These are phyloP conservation scores for Dryomyza anilis DNA, from an alignment of 2,888 invertebrate species.

Conservation along the genomic window DNA sequence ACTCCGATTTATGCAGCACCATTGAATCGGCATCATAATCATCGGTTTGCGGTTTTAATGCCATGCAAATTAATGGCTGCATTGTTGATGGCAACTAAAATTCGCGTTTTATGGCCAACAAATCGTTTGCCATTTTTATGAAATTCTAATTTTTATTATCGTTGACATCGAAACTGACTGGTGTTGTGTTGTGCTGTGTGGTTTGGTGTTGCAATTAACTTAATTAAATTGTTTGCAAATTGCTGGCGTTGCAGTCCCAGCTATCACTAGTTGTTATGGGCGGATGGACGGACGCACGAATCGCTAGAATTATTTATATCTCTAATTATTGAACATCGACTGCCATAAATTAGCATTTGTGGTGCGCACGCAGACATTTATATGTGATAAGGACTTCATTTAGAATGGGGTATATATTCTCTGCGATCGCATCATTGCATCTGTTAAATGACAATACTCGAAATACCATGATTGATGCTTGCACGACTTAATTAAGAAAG, in stretches of 20 bases:
- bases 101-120: background rate
- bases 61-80: background rate
- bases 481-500: background rate
- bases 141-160: background rate
- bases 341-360: background rate
- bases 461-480: background rate
- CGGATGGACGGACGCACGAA: too few species aligned
- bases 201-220: background rate
- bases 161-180: too few species aligned
- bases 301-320: too few species aligned
- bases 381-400: background rate
- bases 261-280: conserved; percentile 1
- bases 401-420: too few species aligned
- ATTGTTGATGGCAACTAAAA: background rate
- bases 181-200: background rate
- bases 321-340: background rate
- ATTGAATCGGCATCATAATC: too few species aligned
- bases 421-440: conserved; percentile 4
- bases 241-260: background rate
- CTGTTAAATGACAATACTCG: background rate
- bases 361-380: background rate
- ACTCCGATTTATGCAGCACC: background rate
- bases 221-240: conserved; percentile 16
- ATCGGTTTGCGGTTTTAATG: background rate
- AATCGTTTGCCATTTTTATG: background rate